These are phyloP conservation scores for Euborellia annulipes DNA, from an alignment of 1,140 invertebrate species.

Conservation along the genomic window DNA sequence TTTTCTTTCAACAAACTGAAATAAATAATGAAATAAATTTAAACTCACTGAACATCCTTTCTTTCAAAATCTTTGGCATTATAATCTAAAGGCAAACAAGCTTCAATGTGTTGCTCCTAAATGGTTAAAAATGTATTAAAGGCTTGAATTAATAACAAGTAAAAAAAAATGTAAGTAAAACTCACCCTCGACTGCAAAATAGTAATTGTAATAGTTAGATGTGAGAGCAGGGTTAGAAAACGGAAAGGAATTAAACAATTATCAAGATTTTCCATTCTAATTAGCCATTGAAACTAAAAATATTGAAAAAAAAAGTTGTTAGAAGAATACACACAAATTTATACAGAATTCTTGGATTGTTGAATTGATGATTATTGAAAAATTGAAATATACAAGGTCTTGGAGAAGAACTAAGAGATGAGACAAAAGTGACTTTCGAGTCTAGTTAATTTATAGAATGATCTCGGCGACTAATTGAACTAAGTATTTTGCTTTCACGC, in stretches of 20 bases:
- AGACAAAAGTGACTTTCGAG: no score
- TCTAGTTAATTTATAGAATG: no score
- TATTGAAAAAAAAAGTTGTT: no score
- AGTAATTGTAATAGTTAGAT: constrained; percentile 33
- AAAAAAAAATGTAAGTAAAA: constrained; percentile 6
- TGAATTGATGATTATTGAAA: no score
- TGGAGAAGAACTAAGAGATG: no score
- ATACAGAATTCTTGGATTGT: no score
- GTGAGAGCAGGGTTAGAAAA: constrained; percentile 35
- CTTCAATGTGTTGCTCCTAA: constrained; percentile 4
- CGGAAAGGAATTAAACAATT: constrained; percentile 31
- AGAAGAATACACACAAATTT: no score
- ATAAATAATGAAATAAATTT: constrained; percentile 5
- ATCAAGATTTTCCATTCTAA: constrained; percentile 4
- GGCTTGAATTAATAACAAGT: background rate
- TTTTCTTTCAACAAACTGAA: background rate
- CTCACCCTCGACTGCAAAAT: constrained; percentile 41
- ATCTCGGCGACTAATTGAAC: no score
- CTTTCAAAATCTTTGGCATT: constrained; percentile 1
- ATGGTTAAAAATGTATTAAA: constrained; percentile 1
- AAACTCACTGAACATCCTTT: constrained; percentile 14
- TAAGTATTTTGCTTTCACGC: no score
- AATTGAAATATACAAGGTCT: no score
- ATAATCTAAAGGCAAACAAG: constrained; percentile 6
- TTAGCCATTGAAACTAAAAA: no score